Evolutionary conservation across 2,888 invertebrate species (phyloP), one percentile per base, ranked within the genome.

Genomic region (Pantelozetes paolii): DNA sequence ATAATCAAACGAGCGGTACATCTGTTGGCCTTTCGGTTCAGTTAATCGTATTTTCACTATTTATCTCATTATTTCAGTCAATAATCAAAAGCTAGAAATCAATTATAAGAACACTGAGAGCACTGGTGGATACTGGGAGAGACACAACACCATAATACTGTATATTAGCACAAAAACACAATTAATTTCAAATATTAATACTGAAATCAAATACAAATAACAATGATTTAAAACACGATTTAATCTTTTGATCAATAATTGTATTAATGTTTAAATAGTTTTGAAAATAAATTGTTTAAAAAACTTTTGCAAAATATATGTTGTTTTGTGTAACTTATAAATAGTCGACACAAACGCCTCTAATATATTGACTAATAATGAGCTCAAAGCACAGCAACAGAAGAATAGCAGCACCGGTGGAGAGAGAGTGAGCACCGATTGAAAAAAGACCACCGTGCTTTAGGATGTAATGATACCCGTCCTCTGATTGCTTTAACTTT

Each of bases 331-430:
- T 20, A 64, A 20, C n/a, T n/a, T n/a, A 64, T 64, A 69, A 45
- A 69, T 69, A 45, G 69, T 69, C 45, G 69, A 28, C 59, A 59
- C 13, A 45, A 9, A 28, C 42, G 45, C 69, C 45, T 45, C 69
- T 45, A 69, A 69, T 69, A 45, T 69, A 69, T 69, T 69, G 45
- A 45, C 69, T 69, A 64, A 64, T 64, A 64, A 64, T 40, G 64
- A 64, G 64, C 40, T 64, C 64, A 64, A 32, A 40, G 57, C 57
- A 23, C 40, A 64, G 36, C 36, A 20, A 57, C 57, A 64, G 9
- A 40, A 13, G 40, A 36, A 69, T 69, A 23, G 23, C 59, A 32
- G 1, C 32, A 32, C 23, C 3, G 32, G 23, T n/a, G 23, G n/a
- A 15, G 28, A 32, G 28, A 62, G 32, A 2, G 15, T 32, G 59